These are phyloP conservation scores for Drosophila villosipedis DNA, from an alignment of 2,888 invertebrate genomes.

Conservation along the genomic window DNA sequence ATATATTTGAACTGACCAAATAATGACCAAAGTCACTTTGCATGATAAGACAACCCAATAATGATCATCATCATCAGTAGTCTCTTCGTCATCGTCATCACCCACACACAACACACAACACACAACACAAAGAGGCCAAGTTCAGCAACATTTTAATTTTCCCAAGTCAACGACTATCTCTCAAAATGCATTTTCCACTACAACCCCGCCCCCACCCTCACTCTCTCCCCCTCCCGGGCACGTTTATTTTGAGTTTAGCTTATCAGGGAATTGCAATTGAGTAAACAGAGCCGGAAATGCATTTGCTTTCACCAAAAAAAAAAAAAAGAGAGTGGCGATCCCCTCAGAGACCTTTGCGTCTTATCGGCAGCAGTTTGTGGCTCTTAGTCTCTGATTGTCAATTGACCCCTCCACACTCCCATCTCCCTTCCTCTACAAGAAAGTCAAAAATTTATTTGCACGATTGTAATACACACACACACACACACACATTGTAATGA, in stretches of 20 bases:
- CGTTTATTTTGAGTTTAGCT: slow-evolving; percentile 41
- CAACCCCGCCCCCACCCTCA: neutral
- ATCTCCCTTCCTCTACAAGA: neutral
- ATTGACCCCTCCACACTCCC: slow-evolving; percentile 10
- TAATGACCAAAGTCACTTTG: slow-evolving; percentile 62
- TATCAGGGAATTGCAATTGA: slow-evolving; percentile 75
- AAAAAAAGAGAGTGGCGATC: slow-evolving; percentile 3
- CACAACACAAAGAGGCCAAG: slow-evolving; percentile 67
- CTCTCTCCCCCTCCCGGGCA: neutral
- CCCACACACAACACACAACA: slow-evolving; percentile 7
- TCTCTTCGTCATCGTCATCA: slow-evolving; percentile 15
- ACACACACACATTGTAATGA: slow-evolving; percentile 27
- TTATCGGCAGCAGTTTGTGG: slow-evolving; percentile 39
- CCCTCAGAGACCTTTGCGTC: slow-evolving; percentile 14
- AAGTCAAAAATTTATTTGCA: slow-evolving; percentile 39
- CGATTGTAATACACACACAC: slow-evolving; percentile 38
- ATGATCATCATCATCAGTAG: slow-evolving; percentile 1
- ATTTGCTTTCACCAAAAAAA: slow-evolving; percentile 70
- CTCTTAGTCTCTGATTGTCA: slow-evolving; percentile 28
- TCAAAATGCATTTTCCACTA: slow-evolving; percentile 51
- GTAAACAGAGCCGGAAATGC: slow-evolving; percentile 77
- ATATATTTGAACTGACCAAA: slow-evolving; percentile 66
- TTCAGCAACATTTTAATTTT: slow-evolving; percentile 72
- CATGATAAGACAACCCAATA: slow-evolving; percentile 41
- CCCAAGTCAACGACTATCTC: slow-evolving; percentile 42